Base-by-base conservation (phyloP, 2,113 vertebrate species). In the Ceratotherium simum region DNA sequence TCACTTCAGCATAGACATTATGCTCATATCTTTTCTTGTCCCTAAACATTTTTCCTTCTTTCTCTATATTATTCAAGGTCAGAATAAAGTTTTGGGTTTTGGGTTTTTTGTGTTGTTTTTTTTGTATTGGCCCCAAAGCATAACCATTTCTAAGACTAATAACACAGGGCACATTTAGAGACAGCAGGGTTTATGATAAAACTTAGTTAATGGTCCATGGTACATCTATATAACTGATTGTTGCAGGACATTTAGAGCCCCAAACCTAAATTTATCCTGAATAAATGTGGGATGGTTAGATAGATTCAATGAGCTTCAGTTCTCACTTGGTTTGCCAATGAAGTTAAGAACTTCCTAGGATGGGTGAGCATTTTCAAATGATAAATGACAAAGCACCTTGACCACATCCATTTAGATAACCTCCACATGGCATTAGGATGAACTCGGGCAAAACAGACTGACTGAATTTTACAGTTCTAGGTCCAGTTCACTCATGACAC, bases 241-340 rank as follows among this genome's bases (percentile, higher is more conserved):
- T 73, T 48, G 78, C 78, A 84, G 79, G 56, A 75, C 70, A 70
- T 64, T 84, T 86, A 85, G 76, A 97, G 31, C 29, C 70, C 54
- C 56, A 88, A 70, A 42, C 27, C 79, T 90, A 82, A 93, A 94
- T 96, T 87, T 96, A 96, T 92, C 58, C 85, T 83, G 70, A 82
- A 51, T 81, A 73, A 91, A 83, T 39, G 64, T 80, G 70, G 20
- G 39, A n/a, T 84, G 54, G 72, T 90, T 78, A 87, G 58, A 85
- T 23, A 90, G 79, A 96, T 83, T 92, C 92, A 84, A 0, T 65
- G 86, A 96, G 39, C 87, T 96, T 96, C 27, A 17, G 51, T 81
- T 96, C 87, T 96, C 86, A 65, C 79, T 87, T 95, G 82, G 90
- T 96, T 97, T 97, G 90, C 60, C 90, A 88, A 39, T 76, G 80